Conservation (phyloP, 2,888 invertebrate species). For the Nomada flava region DNA sequence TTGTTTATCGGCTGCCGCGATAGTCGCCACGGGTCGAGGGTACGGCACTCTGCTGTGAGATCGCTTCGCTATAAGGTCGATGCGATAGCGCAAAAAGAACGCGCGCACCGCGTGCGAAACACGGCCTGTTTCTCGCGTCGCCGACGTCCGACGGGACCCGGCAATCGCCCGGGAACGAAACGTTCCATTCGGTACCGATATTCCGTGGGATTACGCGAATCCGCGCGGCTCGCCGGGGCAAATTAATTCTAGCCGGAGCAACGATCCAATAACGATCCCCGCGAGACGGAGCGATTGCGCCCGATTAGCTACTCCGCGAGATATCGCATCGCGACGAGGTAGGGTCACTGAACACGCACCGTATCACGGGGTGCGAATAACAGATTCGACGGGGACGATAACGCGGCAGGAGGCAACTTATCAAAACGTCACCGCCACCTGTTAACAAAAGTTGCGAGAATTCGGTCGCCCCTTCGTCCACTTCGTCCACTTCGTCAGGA, state of each 20-base stretch:
- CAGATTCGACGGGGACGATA: constrained; percentile 22
- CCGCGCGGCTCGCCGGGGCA: constrained; percentile 3
- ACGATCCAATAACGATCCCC: constrained; percentile 55
- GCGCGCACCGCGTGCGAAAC: constrained; percentile 28
- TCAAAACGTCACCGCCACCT: no score
- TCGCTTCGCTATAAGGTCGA: constrained; percentile 34
- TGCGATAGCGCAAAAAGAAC: not conserved
- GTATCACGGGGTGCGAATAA: constrained; percentile 23
- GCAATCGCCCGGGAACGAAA: not conserved
- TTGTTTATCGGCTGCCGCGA: constrained; percentile 64
- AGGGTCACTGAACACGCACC: constrained; percentile 62
- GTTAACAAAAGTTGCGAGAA: not conserved
- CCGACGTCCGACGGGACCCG: not conserved
- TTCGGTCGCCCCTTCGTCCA: not conserved
- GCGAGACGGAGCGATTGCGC: constrained; percentile 41
- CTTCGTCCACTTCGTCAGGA: not conserved
- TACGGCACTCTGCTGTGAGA: constrained; percentile 35
- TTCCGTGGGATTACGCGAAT: constrained; percentile 23
- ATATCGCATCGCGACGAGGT: constrained; percentile 64
- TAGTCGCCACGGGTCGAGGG: constrained; percentile 59
- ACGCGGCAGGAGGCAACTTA: not conserved
- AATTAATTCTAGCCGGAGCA: constrained; percentile 46
- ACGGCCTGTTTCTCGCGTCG: not conserved
- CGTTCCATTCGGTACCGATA: constrained; percentile 9
- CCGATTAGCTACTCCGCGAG: constrained; percentile 40